Evolutionary conservation across 2,113 vertebrate species (phyloP).

Genomic region (Hemiprocne comata): DNA sequence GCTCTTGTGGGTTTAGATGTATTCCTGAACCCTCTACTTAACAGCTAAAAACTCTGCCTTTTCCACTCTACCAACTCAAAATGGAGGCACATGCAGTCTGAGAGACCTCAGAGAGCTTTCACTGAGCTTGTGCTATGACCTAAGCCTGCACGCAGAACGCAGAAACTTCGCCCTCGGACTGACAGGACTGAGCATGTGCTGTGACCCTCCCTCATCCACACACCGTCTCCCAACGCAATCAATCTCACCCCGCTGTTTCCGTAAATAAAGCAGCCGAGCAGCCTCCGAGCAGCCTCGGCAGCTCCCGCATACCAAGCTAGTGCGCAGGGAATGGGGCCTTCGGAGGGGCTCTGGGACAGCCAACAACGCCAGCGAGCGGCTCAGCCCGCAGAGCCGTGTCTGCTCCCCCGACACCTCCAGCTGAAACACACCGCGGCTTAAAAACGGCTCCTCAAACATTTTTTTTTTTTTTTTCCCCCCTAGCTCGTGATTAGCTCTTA

Average conservation of each 20-base stretch:
- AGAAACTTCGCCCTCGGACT: conserved; percentile 87
- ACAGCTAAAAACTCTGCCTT: conserved; percentile 75
- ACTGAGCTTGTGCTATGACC: conserved; percentile 99
- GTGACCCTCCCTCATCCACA: conserved; percentile 85
- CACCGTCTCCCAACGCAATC: conserved; percentile 73
- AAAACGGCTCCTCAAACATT: not conserved
- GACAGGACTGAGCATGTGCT: conserved; percentile 97
- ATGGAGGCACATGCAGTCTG: conserved; percentile 95
- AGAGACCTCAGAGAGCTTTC: conserved; percentile 81
- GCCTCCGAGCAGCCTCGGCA: conserved; percentile 70
- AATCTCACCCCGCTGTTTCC: conserved; percentile 83
- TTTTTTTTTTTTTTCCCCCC: too few relatives aligned
- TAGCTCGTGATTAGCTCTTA: not conserved
- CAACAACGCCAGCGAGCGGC: conserved; percentile 66
- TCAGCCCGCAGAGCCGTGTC: too few relatives aligned
- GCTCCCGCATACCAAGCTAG: conserved; percentile 82
- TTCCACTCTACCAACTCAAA: conserved; percentile 91
- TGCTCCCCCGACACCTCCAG: too few relatives aligned
- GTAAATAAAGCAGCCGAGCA: conserved; percentile 79
- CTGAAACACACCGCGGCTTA: accelerated
- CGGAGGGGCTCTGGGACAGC: conserved; percentile 69
- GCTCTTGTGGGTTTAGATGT: conserved; percentile 72
- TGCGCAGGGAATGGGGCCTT: conserved; percentile 73
- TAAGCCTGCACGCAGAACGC: conserved; percentile 92
- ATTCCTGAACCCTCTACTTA: conserved; percentile 42